phyloP scores from a whole-genome alignment of 2,113 vertebrate species.

The Brienomyrus longianalis region DNA sequence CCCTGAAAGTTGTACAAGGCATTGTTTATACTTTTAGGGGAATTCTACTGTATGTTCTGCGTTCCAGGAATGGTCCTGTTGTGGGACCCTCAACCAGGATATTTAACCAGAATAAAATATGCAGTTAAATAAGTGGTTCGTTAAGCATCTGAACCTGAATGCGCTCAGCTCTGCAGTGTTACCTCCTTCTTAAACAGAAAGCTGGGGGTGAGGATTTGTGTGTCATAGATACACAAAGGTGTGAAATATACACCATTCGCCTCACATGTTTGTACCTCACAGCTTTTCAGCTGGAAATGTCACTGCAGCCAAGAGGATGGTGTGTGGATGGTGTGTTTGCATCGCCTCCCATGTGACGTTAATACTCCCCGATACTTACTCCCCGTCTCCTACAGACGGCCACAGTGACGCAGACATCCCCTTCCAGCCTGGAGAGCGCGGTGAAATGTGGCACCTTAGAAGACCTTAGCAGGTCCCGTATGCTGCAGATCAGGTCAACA shows the following conservation, averaged over 20 bases:
- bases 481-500: neutral
- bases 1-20: neutral
- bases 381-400: neutral
- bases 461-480: neutral
- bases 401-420: neutral
- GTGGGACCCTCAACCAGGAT: neutral
- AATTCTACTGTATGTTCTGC: neutral
- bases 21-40: neutral
- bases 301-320: neutral
- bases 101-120: neutral
- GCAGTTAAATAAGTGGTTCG: neutral
- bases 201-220: neutral
- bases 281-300: conserved; percentile 1
- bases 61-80: neutral
- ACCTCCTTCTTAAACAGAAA: neutral
- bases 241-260: neutral
- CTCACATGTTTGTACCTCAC: neutral
- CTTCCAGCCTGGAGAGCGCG: neutral
- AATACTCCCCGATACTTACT: neutral
- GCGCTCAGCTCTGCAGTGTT: neutral
- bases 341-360: neutral
- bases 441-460: neutral
- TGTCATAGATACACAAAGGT: neutral
- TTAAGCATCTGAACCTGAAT: neutral
- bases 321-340: neutral